These are phyloP conservation scores for Gonatopus flavifemur DNA, from an alignment of 1,140 invertebrate species.

Conservation along the genomic window DNA sequence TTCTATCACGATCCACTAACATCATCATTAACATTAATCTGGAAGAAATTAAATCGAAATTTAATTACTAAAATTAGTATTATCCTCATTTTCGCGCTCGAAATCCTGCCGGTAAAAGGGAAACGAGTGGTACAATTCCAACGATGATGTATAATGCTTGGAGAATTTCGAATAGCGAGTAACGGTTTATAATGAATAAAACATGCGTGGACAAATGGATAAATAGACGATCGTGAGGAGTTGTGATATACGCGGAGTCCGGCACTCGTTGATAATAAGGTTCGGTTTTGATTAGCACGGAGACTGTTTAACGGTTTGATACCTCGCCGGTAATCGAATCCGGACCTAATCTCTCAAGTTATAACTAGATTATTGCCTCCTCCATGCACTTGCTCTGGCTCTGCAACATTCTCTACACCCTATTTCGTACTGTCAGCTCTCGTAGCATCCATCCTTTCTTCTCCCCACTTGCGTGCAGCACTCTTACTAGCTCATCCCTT, in stretches of 20 bases:
- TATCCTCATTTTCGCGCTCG: no score
- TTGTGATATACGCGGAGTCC: constrained; percentile 18
- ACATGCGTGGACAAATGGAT: background rate
- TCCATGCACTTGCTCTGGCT: constrained; percentile 56
- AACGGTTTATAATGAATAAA: background rate
- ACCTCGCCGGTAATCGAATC: constrained; percentile 61
- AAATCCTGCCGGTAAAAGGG: no score
- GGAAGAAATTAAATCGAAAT: no score
- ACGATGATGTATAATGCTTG: no score
- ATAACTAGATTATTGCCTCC: constrained; percentile 60
- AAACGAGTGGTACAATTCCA: no score
- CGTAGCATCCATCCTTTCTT: constrained; percentile 28
- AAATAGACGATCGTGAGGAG: background rate
- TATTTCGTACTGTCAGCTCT: constrained; percentile 41
- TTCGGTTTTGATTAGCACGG: constrained; percentile 61
- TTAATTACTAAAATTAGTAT: no score
- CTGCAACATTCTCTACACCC: constrained; percentile 42
- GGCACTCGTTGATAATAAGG: constrained; percentile 54
- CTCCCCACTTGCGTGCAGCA: background rate
- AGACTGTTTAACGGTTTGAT: constrained; percentile 62
- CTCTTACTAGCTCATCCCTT: constrained; percentile 6
- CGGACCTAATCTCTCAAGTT: constrained; percentile 62
- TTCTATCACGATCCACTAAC: no score
- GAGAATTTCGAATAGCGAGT: no score
- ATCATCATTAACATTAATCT: no score